Base-by-base conservation (phyloP, 2,113 vertebrate species). In the Sorex fumeus region DNA sequence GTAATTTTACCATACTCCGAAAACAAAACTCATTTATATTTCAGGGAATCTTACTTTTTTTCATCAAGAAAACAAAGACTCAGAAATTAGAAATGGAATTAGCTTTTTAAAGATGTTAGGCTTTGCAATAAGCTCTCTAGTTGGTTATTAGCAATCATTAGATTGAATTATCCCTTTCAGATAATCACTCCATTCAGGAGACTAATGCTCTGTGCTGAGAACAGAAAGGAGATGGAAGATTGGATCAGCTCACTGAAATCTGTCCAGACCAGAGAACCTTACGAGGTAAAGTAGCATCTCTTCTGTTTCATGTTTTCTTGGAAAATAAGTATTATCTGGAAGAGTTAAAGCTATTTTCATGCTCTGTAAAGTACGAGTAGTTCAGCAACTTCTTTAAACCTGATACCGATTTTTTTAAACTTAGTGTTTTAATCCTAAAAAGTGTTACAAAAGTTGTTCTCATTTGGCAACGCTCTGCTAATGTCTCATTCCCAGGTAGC, bases 211-310 rank as follows among this genome's bases (percentile, higher is more conserved):
- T 99, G 99, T 77, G 99, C 99, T 27, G 99, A 99, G 94, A 99
- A 99, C 96, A 98, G 99, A 93, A 99, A 99, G 96, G 99, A 99
- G 95, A 99, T 99, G 99, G 99, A 99, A 94, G 99, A 99, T 82
- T 99, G 99, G 99, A 99, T 99, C 97, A 98, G 98, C 97, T 99
- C 98, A 11, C 96, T 99, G 85, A 99, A 99, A 97, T 99, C 99
- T 0, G 99, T 99, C 93, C 99, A 99, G 97, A 99, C 99, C 95
- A 98, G 99, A 96, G 99, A 99, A 94, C 98, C 99, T 96, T 99
- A 99, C 92, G 99, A 99, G 99, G 99, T 99, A 98, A 98, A 98
- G 81, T 40, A 80, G 60, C 69, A 53, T 78, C 90, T 76, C 64
- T 88, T 1, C 72, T 57, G 8, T 36, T 80, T 76, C 28, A 64